A percentile compares a stretch with the other conserved stretches of the same genome.
These are phyloP conservation scores for Caenorhabditis inopinata DNA, from an alignment of 1,140 invertebrate species.

Conservation along the genomic window DNA sequence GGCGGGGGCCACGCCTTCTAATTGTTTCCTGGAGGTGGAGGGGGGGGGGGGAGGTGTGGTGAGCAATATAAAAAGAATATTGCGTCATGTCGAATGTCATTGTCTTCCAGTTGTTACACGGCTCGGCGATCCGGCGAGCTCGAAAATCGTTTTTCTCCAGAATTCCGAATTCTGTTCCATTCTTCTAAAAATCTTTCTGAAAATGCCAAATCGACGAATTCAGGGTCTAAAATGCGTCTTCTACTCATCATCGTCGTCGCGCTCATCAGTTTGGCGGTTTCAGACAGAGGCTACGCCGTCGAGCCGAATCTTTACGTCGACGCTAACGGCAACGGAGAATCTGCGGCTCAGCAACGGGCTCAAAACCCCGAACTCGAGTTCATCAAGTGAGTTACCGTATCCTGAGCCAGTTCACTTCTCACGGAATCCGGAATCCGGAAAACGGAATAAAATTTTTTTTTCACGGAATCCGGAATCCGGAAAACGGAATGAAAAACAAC, in stretches of 20 bases:
- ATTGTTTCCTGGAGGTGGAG: neutral
- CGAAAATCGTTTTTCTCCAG: neutral
- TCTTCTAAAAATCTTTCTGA: no score
- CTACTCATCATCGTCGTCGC: no score
- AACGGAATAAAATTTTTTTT: neutral
- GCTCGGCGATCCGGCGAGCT: neutral
- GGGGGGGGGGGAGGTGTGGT: no score
- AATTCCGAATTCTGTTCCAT: neutral
- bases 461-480: neutral
- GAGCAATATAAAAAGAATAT: neutral
- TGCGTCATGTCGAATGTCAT: neutral
- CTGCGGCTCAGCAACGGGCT: neutral
- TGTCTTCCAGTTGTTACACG: neutral
- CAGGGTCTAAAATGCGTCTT: no score
- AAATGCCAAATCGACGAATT: neutral
- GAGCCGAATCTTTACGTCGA: neutral
- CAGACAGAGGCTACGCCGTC: neutral
- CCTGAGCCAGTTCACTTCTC: no score
- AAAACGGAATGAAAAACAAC: no score
- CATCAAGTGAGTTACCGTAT: slow-evolving; percentile 28
- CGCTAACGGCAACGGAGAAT: neutral
- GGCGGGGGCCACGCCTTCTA: neutral
- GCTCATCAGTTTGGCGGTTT: neutral
- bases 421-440: neutral
- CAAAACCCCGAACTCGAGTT: slow-evolving; percentile 6